Evolutionary conservation across 2,888 invertebrate species (phyloP).

Genomic region (Athetis lepigone): DNA sequence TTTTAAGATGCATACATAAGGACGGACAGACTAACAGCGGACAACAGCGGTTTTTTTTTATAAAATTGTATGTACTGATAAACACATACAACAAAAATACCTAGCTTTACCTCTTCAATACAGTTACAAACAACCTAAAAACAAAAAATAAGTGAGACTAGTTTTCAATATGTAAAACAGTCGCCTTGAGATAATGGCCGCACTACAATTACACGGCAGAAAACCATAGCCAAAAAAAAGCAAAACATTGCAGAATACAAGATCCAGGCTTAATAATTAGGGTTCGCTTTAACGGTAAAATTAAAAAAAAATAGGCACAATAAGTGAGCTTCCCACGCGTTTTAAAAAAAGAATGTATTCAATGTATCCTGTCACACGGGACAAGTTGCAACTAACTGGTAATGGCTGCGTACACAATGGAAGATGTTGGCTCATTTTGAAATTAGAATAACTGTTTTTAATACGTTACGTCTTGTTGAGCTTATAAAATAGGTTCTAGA

Average conservation of each 20-base stretch:
- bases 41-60: no score
- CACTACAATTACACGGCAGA: constrained; percentile 32
- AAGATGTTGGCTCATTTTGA: constrained; percentile 7
- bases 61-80: no score
- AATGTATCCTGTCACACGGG: constrained; percentile 64
- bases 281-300: constrained; percentile 54
- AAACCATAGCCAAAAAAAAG: constrained; percentile 11
- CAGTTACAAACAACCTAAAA: no score
- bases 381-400: constrained; percentile 32
- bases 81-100: no score
- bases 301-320: constrained; percentile 51
- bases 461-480: not conserved
- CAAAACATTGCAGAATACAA: constrained; percentile 28
- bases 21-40: no score
- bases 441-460: constrained; percentile 11
- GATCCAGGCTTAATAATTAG: constrained; percentile 50
- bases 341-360: constrained; percentile 49
- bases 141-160: no score
- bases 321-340: constrained; percentile 61
- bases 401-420: constrained; percentile 33
- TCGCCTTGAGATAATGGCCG: constrained; percentile 11
- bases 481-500: no score
- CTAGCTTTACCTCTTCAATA: not conserved
- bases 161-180: not conserved
- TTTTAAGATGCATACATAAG: no score